Evolutionary conservation across 2,113 vertebrate species (phyloP).

Genomic region (Aramus guarauna): DNA sequence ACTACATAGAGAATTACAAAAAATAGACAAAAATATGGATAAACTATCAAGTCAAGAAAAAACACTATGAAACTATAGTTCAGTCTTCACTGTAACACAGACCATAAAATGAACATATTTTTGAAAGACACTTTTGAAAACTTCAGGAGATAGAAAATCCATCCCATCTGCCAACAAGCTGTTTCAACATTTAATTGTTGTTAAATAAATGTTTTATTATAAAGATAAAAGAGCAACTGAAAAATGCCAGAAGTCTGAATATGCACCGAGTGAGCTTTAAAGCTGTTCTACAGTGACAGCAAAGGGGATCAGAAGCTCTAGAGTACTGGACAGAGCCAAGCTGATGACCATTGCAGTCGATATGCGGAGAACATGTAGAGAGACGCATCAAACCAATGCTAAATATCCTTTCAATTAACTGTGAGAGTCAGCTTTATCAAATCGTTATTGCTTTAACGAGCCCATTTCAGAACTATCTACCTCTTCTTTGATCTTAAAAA

Average conservation of each 20-base stretch:
- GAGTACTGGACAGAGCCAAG: not conserved
- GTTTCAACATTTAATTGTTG: conserved; percentile 42
- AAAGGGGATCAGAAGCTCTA: not conserved
- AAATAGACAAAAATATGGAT: not conserved
- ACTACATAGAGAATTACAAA: not conserved
- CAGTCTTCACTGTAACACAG: not conserved
- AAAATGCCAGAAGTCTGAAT: conserved; percentile 5
- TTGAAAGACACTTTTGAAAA: conserved; percentile 26
- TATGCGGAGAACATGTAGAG: not conserved
- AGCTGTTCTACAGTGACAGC: not conserved
- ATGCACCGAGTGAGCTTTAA: not conserved
- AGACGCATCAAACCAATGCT: not conserved
- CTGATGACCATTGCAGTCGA: not conserved
- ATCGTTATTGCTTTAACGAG: not conserved
- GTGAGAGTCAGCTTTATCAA: not conserved
- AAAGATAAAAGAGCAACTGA: conserved; percentile 38
- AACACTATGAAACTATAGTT: not conserved
- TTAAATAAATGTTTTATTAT: conserved; percentile 40
- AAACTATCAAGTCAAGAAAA: not conserved
- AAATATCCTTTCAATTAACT: not conserved
- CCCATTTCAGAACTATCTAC: not conserved
- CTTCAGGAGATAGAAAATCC: conserved; percentile 30
- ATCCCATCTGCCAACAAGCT: conserved; percentile 42
- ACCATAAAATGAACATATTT: conserved; percentile 1
- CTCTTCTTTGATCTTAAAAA: not conserved